Evolutionary conservation across 2,888 invertebrate species (phyloP).

Genomic region (Dasypogon diadema): DNA sequence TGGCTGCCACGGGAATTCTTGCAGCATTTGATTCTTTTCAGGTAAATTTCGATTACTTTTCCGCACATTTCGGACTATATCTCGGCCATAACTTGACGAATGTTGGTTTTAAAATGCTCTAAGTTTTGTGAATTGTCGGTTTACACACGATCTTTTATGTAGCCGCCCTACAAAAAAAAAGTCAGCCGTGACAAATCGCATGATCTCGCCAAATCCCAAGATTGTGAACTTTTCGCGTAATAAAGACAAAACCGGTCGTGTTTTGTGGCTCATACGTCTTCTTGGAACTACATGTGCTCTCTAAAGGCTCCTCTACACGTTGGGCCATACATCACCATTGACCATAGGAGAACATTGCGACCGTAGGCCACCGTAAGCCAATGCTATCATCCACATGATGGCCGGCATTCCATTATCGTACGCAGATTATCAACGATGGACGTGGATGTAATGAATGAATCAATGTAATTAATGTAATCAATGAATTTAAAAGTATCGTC

Average conservation of each 20-base stretch:
- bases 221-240: constrained; percentile 11
- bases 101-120: constrained; percentile 30
- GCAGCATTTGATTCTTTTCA: background rate
- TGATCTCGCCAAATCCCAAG: constrained; percentile 13
- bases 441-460: too few relatives aligned
- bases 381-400: too few relatives aligned
- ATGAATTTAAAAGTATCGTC: too few relatives aligned
- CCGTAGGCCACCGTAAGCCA: too few relatives aligned
- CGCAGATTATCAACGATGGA: too few relatives aligned
- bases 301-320: too few relatives aligned
- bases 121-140: constrained; percentile 14
- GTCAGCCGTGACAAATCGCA: background rate
- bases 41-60: constrained; percentile 12
- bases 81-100: constrained; percentile 40
- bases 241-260: background rate
- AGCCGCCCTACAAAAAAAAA: constrained; percentile 1
- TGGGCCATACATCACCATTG: too few relatives aligned
- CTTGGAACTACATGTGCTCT: too few relatives aligned
- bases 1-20: background rate
- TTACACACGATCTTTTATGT: constrained; percentile 13
- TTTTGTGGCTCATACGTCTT: too few relatives aligned
- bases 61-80: constrained; percentile 36
- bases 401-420: too few relatives aligned
- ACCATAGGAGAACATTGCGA: too few relatives aligned
- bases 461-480: too few relatives aligned